Base-by-base conservation (phyloP, 2,888 invertebrate species). In the Diadegma fenestrale region DNA sequence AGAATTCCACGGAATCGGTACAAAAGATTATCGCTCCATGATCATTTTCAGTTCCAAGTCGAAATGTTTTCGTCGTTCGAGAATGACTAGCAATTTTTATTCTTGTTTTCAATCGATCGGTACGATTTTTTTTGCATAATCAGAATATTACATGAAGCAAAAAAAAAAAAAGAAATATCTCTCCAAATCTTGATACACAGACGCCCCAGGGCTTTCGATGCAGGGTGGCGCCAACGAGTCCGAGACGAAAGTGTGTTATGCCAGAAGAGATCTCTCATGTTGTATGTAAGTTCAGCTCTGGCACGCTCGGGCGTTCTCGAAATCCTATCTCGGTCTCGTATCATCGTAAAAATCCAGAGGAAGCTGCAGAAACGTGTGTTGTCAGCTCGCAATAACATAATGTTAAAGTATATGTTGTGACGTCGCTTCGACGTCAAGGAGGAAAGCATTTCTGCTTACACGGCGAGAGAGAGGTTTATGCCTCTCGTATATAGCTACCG, bases 201-300 rank as follows among this genome's bases (percentile, higher is more conserved):
- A 48, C 51, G 58, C 58, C 43, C 19, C 41, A 51, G 41, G 75
- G 54, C 68, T 68, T 26, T 58, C 12, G 45, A 41, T 61, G 26
- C 75, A 51, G 43, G 75, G 83, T 83, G 83, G 83, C 83, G 83
- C 83, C 83, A 83, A 71, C 63, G 83, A 66, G 68, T 33, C 75
- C 75, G 63, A 26, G 64, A 83, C 69, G 79, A 80, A 83, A 83
- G 79, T 79, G 69, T 83, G 75, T 83, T 83, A 71, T 51, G 76
- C 69, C 41, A 69, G 48, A 48, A 68, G 69, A 69, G 61, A 61
- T 79, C 48, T 37, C 37, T 43, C 43, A 26, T 22, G 61, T 22
- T 58, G 58, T 68, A 58, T 58, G 43, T 30, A 48, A 43, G 66
- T 66, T 72, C 72, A 43, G 66, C 58, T 72, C 72, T 72, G 64